Percentiles rank a stretch among this genome's conserved stretches.
Conservation (phyloP, 1,140 invertebrate species). For the Drosophila azteca region DNA sequence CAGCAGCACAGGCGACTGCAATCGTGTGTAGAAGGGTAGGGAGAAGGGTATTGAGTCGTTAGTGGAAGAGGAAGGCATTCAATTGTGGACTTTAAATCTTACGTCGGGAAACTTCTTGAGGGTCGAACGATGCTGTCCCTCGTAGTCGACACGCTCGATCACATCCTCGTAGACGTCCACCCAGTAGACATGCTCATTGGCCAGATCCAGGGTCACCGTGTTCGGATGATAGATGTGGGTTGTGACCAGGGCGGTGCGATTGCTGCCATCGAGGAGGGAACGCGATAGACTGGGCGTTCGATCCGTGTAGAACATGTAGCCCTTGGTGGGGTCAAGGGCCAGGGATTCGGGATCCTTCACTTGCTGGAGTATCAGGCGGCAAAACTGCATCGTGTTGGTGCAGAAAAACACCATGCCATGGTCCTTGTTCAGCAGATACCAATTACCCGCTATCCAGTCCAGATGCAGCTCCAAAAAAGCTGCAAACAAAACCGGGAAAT, state of each 20-base stretch:
- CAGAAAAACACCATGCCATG: conserved; percentile 90
- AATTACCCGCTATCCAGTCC: conserved; percentile 94
- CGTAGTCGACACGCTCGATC: conserved; percentile 89
- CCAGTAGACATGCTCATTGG: conserved; percentile 91
- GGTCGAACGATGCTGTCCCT: conserved; percentile 87
- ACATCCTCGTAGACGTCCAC: conserved; percentile 91
- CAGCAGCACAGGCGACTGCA: conserved; percentile 86
- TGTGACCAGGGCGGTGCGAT: conserved; percentile 85
- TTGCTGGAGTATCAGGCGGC: conserved; percentile 89
- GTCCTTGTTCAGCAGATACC: conserved; percentile 93
- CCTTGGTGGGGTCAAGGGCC: conserved; percentile 91
- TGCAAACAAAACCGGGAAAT: conserved; percentile 55
- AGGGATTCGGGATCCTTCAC: conserved; percentile 89
- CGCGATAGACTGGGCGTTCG: conserved; percentile 89
- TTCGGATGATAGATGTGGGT: conserved; percentile 90
- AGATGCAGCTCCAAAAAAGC: conserved; percentile 89
- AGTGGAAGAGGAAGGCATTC: conserved; percentile 11
- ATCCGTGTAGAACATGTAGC: conserved; percentile 91
- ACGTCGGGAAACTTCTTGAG: conserved; percentile 86
- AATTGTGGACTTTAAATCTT: conserved; percentile 23
- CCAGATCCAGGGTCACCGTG: conserved; percentile 89
- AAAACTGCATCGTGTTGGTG: conserved; percentile 86
- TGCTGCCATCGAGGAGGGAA: conserved; percentile 86
- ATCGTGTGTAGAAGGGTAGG: conserved; percentile 3
- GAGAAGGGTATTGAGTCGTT: neutral